phyloP scores from a whole-genome alignment of 1,140 invertebrate genomes.

The Drosophila lini region DNA sequence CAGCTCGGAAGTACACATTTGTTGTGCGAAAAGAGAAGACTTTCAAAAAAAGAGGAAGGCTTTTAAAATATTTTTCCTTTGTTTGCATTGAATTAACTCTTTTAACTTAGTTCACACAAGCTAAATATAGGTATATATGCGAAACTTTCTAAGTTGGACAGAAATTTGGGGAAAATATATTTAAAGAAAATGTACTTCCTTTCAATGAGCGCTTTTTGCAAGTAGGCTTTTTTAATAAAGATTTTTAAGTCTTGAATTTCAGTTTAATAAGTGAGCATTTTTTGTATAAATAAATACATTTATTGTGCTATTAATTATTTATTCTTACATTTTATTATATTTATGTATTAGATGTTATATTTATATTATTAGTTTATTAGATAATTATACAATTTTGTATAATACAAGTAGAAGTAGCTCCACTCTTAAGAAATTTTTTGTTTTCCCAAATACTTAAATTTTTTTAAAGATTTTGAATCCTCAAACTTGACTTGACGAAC shows the following conservation, averaged over 20 bases:
- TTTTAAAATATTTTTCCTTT: constrained; percentile 16
- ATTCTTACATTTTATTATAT: not conserved
- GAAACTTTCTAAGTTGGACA: not conserved
- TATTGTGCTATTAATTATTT: not conserved
- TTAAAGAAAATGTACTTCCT: not conserved
- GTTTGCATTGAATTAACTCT: constrained; percentile 12
- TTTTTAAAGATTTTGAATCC: too few species aligned
- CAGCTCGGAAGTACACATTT: constrained; percentile 14
- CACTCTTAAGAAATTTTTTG: too few species aligned
- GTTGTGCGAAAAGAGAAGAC: constrained; percentile 8
- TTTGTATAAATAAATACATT: too few species aligned
- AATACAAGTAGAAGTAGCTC: too few species aligned
- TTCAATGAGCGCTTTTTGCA: not conserved
- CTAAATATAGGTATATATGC: constrained; percentile 2
- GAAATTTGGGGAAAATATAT: constrained; percentile 3
- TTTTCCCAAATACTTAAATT: too few species aligned
- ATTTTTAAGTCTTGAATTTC: not conserved
- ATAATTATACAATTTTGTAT: too few species aligned
- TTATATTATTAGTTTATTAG: too few species aligned
- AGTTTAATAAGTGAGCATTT: not conserved
- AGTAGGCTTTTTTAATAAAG: not conserved
- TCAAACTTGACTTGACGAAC: too few species aligned
- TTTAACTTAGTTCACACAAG: constrained; percentile 7
- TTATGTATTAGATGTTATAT: too few species aligned
- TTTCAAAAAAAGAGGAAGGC: constrained; percentile 11